Evolutionary conservation across 2,888 invertebrate genomes (phyloP), one percentile per base, ranked within the genome.

Genomic region (Chironomus riparius): DNA sequence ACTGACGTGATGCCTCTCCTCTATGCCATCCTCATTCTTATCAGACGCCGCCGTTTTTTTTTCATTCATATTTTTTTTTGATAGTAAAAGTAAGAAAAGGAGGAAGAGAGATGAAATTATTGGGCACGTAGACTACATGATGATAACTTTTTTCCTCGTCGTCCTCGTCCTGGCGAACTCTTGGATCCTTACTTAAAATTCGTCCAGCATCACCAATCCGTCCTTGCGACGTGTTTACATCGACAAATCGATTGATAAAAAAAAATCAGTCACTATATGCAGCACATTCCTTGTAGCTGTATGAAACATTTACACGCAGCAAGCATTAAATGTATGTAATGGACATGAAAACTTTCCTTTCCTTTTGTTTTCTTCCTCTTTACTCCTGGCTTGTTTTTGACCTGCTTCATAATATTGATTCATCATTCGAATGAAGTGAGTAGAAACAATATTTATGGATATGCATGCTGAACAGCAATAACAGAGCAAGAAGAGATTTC

Each of bases 151-250:
- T 21, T 65, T 65, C 62, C 38, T 21, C 21, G 28, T 4, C 22
- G 22, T 24, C 13, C 2, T 68, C 28, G 13, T 68, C 38, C 68
- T 38, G 68, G 12, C n/a, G 1, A 3, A 10, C 38, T 38, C 38
- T 15, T 13, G n/a, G 18, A 70, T 48, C 28, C 47, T 47, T 47
- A 70, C 47, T 70, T 70, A 47, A 70, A 70, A 70, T 70, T 70
- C 70, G 70, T 47, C 70, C 70, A 70, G 70, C 70, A 70, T 70
- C 47, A 70, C 70, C 70, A 70, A 70, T 70, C 70, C 70, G 70
- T 70, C 70, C 70, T 28, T 70, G 70, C 48, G 70, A 70, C 70
- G 70, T 70, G 70, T 70, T 70, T 70, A 24, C 70, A 70, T 70
- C 68, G 18, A 28, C 21, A 70, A 70, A 70, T 70, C 70, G 70